Evolutionary conservation across 2,113 vertebrate species (phyloP), one percentile per base, ranked within the genome.

Genomic region (Eidolon helvum): DNA sequence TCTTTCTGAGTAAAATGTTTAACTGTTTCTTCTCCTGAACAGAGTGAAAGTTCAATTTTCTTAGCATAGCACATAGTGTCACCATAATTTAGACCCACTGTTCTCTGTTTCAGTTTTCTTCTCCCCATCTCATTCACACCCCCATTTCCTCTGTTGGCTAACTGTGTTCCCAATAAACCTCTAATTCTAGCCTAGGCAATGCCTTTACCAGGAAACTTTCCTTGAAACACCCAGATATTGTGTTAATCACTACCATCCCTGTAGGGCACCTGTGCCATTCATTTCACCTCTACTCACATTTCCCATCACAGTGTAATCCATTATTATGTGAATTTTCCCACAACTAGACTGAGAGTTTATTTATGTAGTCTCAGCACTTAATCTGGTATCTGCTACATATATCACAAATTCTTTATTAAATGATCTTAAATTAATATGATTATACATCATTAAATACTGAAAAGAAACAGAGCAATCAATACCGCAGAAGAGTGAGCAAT

Each of bases 51-150:
- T 61, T 43, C 10, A 35, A 35, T 88, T 85, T 38, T 75, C 57
- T 89, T 66, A 26, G 0, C 12, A 19, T 0, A 33, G 40, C 5
- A 15, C 24, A 38, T 7, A 21, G 11, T 30, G 3, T 19, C 26
- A 35, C 18, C 3, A 2, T 22, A n/a, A 28, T 50, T 45, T 8
- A 43, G 16, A 26, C 21, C 48, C 65, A 28, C 2, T 15, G 9
- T 33, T 61, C 26, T 48, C 19, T 48, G 48, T 48, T 48, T 40
- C 9, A 10, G 18, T 75, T 68, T 66, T 66, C 24, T 69, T 75
- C 30, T 65, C 26, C n/a, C 7, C 1, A 68, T 1, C 26, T n/a
- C 8, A 10, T 3, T n/a, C 4, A 10, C 1, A 24, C 0, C 1
- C 4, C 12, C 8, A 24, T 80, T 6, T 79, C n/a, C 45, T 43